Percentiles rank a stretch among this genome's conserved stretches.
Evolutionary conservation across 2,113 vertebrate species (phyloP).

Genomic region (Zapus hudsonius): DNA sequence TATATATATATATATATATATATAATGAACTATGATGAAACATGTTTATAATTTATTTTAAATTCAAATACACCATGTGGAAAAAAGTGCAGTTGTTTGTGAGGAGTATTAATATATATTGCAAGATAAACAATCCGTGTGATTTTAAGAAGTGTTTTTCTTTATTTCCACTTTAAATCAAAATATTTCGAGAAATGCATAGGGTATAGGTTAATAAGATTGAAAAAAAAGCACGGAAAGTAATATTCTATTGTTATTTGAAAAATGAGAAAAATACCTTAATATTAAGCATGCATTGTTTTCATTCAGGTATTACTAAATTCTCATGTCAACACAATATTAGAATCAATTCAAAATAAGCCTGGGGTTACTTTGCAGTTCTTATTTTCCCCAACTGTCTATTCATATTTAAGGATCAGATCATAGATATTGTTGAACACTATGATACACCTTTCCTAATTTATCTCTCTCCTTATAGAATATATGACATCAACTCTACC

Average conservation of each 20-base stretch:
- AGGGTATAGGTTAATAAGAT: neutral
- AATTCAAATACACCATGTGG: neutral
- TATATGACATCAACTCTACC: neutral
- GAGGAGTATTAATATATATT: neutral
- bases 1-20: no score
- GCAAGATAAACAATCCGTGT: neutral
- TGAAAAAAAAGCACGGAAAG: neutral
- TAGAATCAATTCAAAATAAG: neutral
- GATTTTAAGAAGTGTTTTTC: neutral
- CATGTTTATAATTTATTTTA: neutral
- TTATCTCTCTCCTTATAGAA: neutral
- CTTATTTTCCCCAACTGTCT: neutral
- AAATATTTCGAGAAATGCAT: neutral
- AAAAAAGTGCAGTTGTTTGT: neutral
- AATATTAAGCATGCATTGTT: neutral
- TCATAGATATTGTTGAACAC: neutral
- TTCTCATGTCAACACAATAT: neutral
- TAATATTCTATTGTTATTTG: neutral
- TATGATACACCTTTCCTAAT: neutral
- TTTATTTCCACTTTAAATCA: neutral
- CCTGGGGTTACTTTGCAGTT: conserved; percentile 1
- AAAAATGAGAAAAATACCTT: neutral
- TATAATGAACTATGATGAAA: neutral
- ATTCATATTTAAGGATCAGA: neutral
- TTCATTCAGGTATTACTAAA: neutral